Percentiles rank a stretch among this genome's conserved stretches.
Conservation (phyloP, 2,888 invertebrate species). For the Rambutsinella grinnellia region DNA sequence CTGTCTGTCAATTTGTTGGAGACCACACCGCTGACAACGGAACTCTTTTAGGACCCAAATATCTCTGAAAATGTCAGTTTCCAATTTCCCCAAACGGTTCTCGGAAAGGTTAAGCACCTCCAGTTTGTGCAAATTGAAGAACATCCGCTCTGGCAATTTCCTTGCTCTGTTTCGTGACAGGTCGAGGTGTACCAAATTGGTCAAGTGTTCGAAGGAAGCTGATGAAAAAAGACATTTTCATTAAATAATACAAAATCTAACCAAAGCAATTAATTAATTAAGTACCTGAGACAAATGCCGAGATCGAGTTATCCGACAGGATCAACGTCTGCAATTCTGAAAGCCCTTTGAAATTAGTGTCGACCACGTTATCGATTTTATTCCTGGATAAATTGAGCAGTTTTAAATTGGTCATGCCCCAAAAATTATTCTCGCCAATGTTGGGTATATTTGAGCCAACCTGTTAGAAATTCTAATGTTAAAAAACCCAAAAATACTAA, state of each 20-base stretch:
- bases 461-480: too few species aligned
- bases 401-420: slow-evolving; percentile 77
- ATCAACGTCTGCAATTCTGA: slow-evolving; percentile 79
- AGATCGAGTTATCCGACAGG: slow-evolving; percentile 82
- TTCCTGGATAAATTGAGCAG: slow-evolving; percentile 80
- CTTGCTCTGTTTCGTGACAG: slow-evolving; percentile 78
- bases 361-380: slow-evolving; percentile 77
- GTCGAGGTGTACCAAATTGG: slow-evolving; percentile 77
- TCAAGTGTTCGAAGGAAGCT: slow-evolving; percentile 77
- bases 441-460: slow-evolving; percentile 78
- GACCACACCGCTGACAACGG: slow-evolving; percentile 80
- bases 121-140: slow-evolving; percentile 81
- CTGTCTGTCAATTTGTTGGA: slow-evolving; percentile 82
- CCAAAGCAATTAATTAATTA: too few species aligned
- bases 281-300: slow-evolving; percentile 81
- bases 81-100: slow-evolving; percentile 80
- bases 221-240: too few species aligned
- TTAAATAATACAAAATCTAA: neutral
- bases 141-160: slow-evolving; percentile 79
- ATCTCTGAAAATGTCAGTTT: slow-evolving; percentile 76
- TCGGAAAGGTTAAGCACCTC: slow-evolving; percentile 80
- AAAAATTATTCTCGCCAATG: slow-evolving; percentile 84
- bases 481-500: neutral
- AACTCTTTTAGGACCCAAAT: slow-evolving; percentile 78
- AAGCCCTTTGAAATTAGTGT: slow-evolving; percentile 83